These are phyloP conservation scores for Formica exsecta DNA, from an alignment of 1,140 invertebrate genomes.

Conservation along the genomic window DNA sequence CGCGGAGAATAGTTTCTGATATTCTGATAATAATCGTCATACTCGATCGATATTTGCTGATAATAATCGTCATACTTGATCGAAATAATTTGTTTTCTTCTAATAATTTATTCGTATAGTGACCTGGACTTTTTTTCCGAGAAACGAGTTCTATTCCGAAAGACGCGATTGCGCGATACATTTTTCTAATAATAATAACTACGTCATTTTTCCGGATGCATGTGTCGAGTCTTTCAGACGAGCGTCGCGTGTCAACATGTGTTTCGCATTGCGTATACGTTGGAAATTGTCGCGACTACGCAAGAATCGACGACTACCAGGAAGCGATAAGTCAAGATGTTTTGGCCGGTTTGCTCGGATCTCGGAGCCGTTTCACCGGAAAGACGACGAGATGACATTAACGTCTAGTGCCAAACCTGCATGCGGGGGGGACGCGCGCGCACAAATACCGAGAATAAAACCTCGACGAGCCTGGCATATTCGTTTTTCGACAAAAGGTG, in stretches of 20 bases:
- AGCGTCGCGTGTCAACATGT: background rate
- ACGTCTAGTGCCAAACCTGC: constrained; percentile 31
- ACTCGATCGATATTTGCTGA: background rate
- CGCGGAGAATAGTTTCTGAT: too few relatives aligned
- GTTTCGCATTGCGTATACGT: constrained; percentile 27
- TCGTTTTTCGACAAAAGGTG: constrained; percentile 38
- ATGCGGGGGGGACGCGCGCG: background rate
- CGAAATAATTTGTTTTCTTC: background rate
- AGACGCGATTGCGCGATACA: constrained; percentile 9
- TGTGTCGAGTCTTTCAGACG: background rate
- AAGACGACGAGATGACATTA: constrained; percentile 43
- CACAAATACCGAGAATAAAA: constrained; percentile 32
- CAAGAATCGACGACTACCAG: constrained; percentile 1
- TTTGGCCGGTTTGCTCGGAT: constrained; percentile 26
- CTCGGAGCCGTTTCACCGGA: constrained; percentile 35
- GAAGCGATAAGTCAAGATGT: constrained; percentile 48
- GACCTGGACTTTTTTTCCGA: constrained; percentile 10
- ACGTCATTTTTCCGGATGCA: constrained; percentile 52
- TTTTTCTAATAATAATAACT: constrained; percentile 50
- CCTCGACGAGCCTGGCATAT: background rate
- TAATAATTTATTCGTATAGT: constrained; percentile 9
- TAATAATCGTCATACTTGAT: background rate
- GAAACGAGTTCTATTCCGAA: background rate
- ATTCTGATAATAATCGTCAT: background rate
- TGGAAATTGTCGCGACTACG: constrained; percentile 22